These are phyloP conservation scores for Lagopus muta DNA, from an alignment of 2,113 vertebrate species.

Conservation along the genomic window DNA sequence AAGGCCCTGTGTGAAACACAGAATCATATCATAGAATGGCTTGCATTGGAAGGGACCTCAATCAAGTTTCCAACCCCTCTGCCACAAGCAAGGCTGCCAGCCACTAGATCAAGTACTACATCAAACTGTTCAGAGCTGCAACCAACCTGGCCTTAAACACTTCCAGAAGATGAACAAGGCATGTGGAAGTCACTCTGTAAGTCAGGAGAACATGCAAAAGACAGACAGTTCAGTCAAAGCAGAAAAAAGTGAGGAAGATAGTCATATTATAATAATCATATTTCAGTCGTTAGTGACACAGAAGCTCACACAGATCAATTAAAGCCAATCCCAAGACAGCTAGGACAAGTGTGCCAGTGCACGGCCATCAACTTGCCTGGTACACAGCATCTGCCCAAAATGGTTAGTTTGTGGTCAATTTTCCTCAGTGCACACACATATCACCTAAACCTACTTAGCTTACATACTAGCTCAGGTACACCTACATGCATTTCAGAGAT, in stretches of 20 bases:
- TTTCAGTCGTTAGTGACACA: background rate
- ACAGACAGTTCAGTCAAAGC: background rate
- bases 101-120: no score
- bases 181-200: accelerated
- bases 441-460: background rate
- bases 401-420: accelerated
- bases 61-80: no score
- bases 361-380: accelerated
- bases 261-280: no score
- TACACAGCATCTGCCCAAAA: background rate
- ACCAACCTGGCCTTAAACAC: no score
- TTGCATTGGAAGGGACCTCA: no score
- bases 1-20: background rate
- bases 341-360: background rate
- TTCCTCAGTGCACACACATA: background rate
- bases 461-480: background rate
- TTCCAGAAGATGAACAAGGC: background rate
- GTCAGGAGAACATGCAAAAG: background rate
- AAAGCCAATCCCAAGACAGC: background rate
- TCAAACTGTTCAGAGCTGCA: no score
- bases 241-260: background rate
- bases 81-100: no score
- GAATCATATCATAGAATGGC: no score
- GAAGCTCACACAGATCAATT: background rate
- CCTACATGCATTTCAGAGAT: accelerated